Evolutionary conservation across 2,797 vertebrate species (phyloP).

Genomic region (Simalia tracyae): DNA sequence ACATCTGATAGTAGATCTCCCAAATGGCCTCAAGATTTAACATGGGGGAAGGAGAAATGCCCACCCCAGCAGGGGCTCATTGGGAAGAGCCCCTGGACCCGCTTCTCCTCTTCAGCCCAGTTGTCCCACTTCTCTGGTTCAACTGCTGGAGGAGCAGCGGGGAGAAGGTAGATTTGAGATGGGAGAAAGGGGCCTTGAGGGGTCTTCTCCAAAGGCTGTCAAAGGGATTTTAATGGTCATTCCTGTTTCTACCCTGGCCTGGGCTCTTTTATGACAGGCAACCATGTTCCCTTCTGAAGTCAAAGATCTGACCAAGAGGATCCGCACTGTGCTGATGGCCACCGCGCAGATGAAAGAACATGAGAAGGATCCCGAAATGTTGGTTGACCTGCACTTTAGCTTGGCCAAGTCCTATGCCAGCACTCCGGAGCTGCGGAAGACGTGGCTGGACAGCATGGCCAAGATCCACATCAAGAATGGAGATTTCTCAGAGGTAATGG

Average conservation of each 20-base stretch:
- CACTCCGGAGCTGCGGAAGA: slow-evolving; percentile 92
- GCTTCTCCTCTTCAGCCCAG: neutral
- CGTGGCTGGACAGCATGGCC: slow-evolving; percentile 98
- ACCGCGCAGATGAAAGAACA: slow-evolving; percentile 98
- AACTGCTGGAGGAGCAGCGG: neutral
- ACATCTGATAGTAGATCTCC: neutral
- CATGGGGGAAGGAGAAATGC: neutral
- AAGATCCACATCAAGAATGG: slow-evolving; percentile 94
- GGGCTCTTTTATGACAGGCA: slow-evolving; percentile 72
- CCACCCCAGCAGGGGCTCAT: neutral
- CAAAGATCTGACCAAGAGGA: slow-evolving; percentile 93
- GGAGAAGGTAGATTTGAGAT: neutral
- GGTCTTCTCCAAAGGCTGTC: neutral
- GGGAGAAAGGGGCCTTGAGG: neutral
- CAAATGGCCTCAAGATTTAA: neutral
- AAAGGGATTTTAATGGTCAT: neutral
- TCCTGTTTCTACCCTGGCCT: slow-evolving; percentile 14
- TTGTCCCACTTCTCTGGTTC: neutral
- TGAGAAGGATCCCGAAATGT: slow-evolving; percentile 94
- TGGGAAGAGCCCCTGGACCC: neutral
- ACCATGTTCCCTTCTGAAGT: slow-evolving; percentile 92
- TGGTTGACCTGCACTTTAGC: slow-evolving; percentile 95
- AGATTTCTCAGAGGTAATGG: slow-evolving; percentile 90
- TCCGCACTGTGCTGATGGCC: slow-evolving; percentile 96
- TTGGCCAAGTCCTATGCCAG: slow-evolving; percentile 95